Evolutionary conservation across 2,113 vertebrate genomes (phyloP).

Genomic region (Spermophilus dauricus): DNA sequence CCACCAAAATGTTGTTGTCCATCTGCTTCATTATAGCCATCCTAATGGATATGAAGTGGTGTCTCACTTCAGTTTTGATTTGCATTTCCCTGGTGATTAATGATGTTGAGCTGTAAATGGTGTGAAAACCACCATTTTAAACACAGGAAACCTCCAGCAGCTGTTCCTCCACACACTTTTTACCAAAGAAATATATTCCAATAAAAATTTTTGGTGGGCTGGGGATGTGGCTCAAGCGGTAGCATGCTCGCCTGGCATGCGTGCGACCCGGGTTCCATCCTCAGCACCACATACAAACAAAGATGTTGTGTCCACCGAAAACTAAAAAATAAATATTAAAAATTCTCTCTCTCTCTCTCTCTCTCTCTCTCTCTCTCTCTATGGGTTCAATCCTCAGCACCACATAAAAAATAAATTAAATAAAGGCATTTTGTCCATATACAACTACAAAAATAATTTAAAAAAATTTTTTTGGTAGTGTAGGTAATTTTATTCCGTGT

Average conservation of each 20-base stretch:
- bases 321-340: too few species aligned
- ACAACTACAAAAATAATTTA: too few species aligned
- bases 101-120: background rate
- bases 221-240: too few species aligned
- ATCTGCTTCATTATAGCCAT: background rate
- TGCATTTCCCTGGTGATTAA: background rate
- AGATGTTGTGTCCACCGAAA: too few species aligned
- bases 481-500: conserved; percentile 90
- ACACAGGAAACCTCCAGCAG: background rate
- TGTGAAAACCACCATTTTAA: background rate
- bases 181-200: conserved; percentile 86
- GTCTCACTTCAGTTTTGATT: background rate
- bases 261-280: too few species aligned
- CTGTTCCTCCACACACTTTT: background rate
- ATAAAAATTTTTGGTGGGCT: conserved; percentile 83
- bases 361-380: too few species aligned
- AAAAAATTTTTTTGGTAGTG: conserved; percentile 71
- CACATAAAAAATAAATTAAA: too few species aligned
- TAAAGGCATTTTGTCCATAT: too few species aligned
- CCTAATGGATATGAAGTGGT: background rate
- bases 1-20: background rate
- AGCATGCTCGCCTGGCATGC: too few species aligned
- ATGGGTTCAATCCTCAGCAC: too few species aligned
- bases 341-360: too few species aligned
- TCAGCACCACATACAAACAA: too few species aligned